phyloP scores from a whole-genome alignment of 2,888 invertebrate species.

The Bimastos eiseni region DNA sequence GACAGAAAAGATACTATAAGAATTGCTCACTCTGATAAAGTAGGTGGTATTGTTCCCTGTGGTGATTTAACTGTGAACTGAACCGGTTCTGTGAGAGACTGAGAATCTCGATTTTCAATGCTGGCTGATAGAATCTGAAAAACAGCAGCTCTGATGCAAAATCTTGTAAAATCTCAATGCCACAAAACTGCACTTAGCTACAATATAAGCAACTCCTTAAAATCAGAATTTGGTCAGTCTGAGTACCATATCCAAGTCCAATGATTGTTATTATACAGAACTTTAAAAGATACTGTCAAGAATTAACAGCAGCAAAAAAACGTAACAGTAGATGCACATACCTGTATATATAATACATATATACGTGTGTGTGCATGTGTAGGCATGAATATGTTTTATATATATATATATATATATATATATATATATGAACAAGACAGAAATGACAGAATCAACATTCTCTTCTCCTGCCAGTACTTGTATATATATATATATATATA shows the following conservation, averaged over 20 bases:
- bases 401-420: no score
- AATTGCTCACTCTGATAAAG: conserved; percentile 1
- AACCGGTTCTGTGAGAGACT: conserved; percentile 24
- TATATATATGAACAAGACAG: no score
- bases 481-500: no score
- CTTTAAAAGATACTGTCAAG: neutral
- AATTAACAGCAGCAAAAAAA: no score
- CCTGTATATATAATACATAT: no score
- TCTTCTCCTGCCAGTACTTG: no score
- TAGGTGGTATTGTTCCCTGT: neutral
- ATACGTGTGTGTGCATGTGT: no score
- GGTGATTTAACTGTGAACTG: conserved; percentile 3
- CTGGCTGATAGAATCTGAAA: conserved; percentile 28
- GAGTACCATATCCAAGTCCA: neutral
- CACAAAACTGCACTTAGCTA: neutral
- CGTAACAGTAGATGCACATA: no score
- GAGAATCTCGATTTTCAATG: conserved; percentile 1
- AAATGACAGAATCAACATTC: no score
- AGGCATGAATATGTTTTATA: no score
- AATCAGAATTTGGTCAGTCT: neutral
- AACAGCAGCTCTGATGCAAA: neutral
- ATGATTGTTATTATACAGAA: neutral
- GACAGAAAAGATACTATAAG: neutral
- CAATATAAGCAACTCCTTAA: neutral
- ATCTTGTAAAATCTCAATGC: neutral